phyloP scores from a whole-genome alignment of 1,140 invertebrate species.

The Bombus terrestris region DNA sequence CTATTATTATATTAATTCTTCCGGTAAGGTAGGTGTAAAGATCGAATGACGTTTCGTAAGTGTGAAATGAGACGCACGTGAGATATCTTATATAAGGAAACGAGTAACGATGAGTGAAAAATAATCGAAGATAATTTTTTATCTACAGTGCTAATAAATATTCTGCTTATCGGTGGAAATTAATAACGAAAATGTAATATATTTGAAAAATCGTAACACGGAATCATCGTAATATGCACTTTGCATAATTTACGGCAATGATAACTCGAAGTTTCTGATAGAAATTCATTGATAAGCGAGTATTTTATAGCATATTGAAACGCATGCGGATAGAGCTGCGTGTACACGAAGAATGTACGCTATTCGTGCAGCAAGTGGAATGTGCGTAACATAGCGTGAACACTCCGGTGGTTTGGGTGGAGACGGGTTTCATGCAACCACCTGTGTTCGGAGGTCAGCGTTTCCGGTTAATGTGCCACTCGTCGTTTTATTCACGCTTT shows the following conservation, averaged over 20 bases:
- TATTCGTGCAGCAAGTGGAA: slow-evolving; percentile 50
- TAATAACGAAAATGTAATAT: background rate
- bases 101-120: background rate
- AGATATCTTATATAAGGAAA: background rate
- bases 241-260: background rate
- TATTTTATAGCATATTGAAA: background rate
- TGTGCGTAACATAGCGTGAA: slow-evolving; percentile 63
- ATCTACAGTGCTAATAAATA: background rate
- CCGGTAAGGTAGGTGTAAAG: background rate
- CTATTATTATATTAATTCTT: background rate
- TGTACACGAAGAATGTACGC: slow-evolving; percentile 20
- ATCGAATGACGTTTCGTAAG: background rate
- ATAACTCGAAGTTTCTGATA: too few species aligned
- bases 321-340: background rate
- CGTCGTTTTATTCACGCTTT: slow-evolving; percentile 24
- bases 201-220: background rate
- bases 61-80: background rate
- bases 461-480: slow-evolving; percentile 28
- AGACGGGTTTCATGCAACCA: slow-evolving; percentile 45
- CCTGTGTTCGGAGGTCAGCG: slow-evolving; percentile 37
- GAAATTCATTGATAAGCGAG: slow-evolving; percentile 6
- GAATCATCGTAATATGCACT: background rate
- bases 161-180: background rate
- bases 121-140: background rate
- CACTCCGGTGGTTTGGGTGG: slow-evolving; percentile 29